These are phyloP conservation scores for Scaptomyza tumidula DNA, from an alignment of 2,888 invertebrate genomes.

Conservation along the genomic window DNA sequence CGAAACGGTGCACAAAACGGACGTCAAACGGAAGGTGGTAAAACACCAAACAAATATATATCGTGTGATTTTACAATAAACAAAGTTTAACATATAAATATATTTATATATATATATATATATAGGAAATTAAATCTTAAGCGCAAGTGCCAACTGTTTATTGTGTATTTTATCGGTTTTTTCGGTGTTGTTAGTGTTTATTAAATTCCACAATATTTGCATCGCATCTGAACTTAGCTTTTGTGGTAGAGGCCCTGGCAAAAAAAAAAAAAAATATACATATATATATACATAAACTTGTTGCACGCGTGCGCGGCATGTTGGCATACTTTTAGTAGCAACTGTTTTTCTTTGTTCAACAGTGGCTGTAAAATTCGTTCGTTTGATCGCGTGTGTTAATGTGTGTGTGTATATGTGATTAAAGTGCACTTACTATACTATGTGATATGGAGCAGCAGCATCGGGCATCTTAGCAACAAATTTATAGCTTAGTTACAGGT, in stretches of 20 bases:
- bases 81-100: constrained; percentile 21
- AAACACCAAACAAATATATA: constrained; percentile 25
- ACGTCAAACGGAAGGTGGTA: constrained; percentile 75
- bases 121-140: constrained; percentile 32
- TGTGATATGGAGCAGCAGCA: constrained; percentile 59
- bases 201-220: background rate
- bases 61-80: constrained; percentile 20
- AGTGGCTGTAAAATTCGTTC: constrained; percentile 35
- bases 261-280: constrained; percentile 7
- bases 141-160: constrained; percentile 10
- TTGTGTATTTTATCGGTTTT: constrained; percentile 19
- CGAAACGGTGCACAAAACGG: constrained; percentile 80
- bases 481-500: constrained; percentile 51
- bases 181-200: constrained; percentile 15
- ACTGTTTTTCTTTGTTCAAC: constrained; percentile 75
- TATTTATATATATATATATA: constrained; percentile 1
- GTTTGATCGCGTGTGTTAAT: constrained; percentile 6
- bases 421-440: constrained; percentile 46
- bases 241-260: constrained; percentile 13
- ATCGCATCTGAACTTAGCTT: constrained; percentile 16
- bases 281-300: constrained; percentile 41
- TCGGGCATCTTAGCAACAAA: constrained; percentile 35
- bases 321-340: constrained; percentile 67
- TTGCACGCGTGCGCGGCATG: constrained; percentile 66
- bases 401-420: constrained; percentile 12